These are phyloP conservation scores for Seriola aureovittata DNA, from an alignment of 2,113 vertebrate genomes.

Conservation along the genomic window DNA sequence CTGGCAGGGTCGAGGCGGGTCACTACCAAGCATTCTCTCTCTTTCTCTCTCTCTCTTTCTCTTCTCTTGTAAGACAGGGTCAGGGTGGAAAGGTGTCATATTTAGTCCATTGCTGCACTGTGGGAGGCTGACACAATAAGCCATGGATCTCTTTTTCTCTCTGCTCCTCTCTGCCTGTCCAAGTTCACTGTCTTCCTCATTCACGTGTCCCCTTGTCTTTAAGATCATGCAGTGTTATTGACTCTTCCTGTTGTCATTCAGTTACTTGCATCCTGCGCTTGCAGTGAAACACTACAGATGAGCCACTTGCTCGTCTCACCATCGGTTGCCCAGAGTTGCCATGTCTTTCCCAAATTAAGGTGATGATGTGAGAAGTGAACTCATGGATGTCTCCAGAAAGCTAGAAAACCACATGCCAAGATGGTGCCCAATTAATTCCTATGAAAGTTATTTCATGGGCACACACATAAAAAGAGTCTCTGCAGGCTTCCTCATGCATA, in stretches of 20 bases:
- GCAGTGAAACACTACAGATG: background rate
- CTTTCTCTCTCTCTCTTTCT: constrained; percentile 55
- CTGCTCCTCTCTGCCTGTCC: constrained; percentile 9
- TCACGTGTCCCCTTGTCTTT: background rate
- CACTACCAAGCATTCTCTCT: constrained; percentile 88
- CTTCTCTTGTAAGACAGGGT: constrained; percentile 65
- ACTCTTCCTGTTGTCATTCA: background rate
- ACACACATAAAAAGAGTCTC: background rate
- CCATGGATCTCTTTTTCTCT: constrained; percentile 39
- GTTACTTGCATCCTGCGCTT: no score
- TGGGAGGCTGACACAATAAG: constrained; percentile 68
- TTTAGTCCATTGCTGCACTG: constrained; percentile 65
- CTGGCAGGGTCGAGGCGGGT: constrained; percentile 88
- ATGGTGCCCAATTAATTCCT: background rate
- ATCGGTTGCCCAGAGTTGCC: no score
- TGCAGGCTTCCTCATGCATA: no score
- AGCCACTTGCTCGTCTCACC: background rate
- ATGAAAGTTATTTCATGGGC: background rate
- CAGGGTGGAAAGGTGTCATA: constrained; percentile 76
- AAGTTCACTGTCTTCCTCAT: constrained; percentile 22
- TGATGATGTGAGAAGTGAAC: background rate
- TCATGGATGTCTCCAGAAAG: background rate
- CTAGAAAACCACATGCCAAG: background rate
- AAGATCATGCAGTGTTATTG: background rate
- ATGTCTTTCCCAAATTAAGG: no score